Conservation (phyloP, 2,113 vertebrate genomes). For the Sylvilagus bachmani region DNA sequence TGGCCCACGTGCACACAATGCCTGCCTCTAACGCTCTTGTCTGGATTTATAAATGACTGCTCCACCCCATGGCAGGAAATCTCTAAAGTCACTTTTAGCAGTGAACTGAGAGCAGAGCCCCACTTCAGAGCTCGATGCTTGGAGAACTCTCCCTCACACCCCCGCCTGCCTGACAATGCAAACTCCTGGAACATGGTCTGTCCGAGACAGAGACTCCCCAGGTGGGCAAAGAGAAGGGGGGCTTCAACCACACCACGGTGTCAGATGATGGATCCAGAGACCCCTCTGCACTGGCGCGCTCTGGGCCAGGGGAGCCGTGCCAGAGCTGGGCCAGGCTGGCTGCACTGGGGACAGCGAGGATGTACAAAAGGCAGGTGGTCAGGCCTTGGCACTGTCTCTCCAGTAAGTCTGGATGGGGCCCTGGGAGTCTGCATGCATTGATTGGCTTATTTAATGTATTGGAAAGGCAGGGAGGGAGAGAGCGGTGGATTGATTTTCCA, state of each 20-base stretch:
- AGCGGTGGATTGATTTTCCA: no score
- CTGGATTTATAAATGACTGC: neutral
- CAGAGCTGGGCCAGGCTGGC: no score
- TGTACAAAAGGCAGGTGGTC: neutral
- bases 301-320: no score
- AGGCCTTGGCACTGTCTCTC: neutral
- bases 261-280: neutral
- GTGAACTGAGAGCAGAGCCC: neutral
- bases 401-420: neutral
- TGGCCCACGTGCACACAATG: no score
- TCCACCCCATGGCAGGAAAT: neutral
- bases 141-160: neutral
- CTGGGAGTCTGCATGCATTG: neutral
- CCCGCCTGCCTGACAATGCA: neutral
- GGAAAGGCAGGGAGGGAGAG: no score
- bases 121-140: neutral
- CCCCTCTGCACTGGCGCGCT: neutral
- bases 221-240: neutral
- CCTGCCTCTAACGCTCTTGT: neutral
- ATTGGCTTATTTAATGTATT: no score
- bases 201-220: neutral
- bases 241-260: neutral
- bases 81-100: neutral
- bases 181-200: neutral
- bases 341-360: fast-evolving